These are phyloP conservation scores for Xylota sylvarum DNA, from an alignment of 2,888 invertebrate genomes.

Conservation along the genomic window DNA sequence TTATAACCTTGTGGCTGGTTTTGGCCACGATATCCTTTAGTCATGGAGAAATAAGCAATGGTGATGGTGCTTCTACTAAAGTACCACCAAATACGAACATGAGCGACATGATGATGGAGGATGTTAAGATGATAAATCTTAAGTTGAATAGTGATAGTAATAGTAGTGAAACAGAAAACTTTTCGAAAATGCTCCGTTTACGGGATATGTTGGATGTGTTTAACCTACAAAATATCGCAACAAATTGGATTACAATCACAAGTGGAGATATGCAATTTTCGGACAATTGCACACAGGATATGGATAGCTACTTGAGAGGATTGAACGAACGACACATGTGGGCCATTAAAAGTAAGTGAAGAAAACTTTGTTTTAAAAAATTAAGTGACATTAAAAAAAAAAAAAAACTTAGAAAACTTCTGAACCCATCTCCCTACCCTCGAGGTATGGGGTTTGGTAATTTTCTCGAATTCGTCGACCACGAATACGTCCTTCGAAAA, in stretches of 20 bases:
- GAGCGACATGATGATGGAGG: constrained; percentile 35
- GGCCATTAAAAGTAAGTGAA: constrained; percentile 84
- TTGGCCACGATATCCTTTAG: constrained; percentile 1
- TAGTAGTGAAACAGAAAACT: constrained; percentile 77
- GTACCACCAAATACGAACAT: constrained; percentile 32
- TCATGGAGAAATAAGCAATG: constrained; percentile 46
- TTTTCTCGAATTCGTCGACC: no score
- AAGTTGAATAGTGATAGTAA: constrained; percentile 47
- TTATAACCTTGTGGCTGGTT: constrained; percentile 15
- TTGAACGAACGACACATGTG: constrained; percentile 82
- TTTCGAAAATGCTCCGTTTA: constrained; percentile 80
- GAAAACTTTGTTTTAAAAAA: not conserved
- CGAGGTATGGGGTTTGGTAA: no score
- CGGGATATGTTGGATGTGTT: constrained; percentile 83
- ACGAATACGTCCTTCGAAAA: no score
- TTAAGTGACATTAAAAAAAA: no score
- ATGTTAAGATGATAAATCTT: constrained; percentile 46
- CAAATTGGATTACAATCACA: constrained; percentile 81
- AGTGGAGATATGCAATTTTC: constrained; percentile 76
- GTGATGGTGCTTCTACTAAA: constrained; percentile 23
- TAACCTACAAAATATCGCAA: constrained; percentile 81
- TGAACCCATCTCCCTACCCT: not conserved
- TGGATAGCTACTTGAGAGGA: constrained; percentile 83
- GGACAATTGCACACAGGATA: constrained; percentile 82
- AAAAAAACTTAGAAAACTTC: not conserved